A percentile compares a stretch with the other conserved stretches of the same genome.
Evolutionary conservation across 2,113 vertebrate genomes (phyloP).

Genomic region (Dunckerocampus dactyliophorus): DNA sequence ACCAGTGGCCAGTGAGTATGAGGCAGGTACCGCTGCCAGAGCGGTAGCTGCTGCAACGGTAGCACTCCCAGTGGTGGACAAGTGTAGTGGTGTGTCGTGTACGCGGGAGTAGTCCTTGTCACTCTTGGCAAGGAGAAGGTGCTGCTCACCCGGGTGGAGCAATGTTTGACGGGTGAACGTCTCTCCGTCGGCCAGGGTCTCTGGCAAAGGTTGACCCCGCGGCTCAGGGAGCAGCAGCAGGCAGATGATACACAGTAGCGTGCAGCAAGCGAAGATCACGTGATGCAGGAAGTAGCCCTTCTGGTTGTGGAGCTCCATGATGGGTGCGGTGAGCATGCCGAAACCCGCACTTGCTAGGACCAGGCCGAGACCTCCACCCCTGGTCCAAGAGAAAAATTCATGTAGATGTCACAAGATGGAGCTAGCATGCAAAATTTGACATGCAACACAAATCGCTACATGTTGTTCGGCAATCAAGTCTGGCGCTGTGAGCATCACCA

Average conservation of each 20-base stretch:
- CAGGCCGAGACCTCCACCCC: conserved; percentile 90
- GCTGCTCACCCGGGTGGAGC: conserved; percentile 86
- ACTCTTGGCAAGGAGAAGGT: conserved; percentile 85
- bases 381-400: conserved; percentile 42
- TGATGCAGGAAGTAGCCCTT: conserved; percentile 98
- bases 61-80: conserved; percentile 59
- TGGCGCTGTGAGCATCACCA: too few species aligned
- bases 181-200: conserved; percentile 88
- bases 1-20: conserved; percentile 58
- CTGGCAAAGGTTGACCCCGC: conserved; percentile 85
- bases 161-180: conserved; percentile 88
- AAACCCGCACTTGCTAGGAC: conserved; percentile 94
- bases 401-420: background rate
- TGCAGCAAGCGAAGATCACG: conserved; percentile 97
- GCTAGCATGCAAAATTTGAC: background rate
- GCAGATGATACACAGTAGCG: conserved; percentile 97
- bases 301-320: conserved; percentile 99
- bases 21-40: conserved; percentile 66
- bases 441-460: too few species aligned
- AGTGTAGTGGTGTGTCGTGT: conserved; percentile 77
- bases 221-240: conserved; percentile 94
- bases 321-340: conserved; percentile 91
- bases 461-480: too few species aligned
- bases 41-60: conserved; percentile 70
- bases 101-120: conserved; percentile 94